phyloP scores from a whole-genome alignment of 2,113 vertebrate genomes.

The Rhabdomys dilectus region DNA sequence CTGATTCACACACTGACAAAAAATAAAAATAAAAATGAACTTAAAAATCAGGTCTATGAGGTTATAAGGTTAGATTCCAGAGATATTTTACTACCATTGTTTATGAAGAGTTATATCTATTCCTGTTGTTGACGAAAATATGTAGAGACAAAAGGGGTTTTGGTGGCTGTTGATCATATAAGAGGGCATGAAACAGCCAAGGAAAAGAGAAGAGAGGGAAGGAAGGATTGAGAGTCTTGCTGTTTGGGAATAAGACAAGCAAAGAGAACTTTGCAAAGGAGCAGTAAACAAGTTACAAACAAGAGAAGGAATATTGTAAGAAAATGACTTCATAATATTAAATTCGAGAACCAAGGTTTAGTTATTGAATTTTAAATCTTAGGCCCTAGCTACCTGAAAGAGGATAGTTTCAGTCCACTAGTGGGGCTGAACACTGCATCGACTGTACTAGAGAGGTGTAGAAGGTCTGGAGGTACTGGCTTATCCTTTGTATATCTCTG shows the following conservation, averaged over 20 bases:
- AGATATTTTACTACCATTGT: not conserved
- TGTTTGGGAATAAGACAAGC: not conserved
- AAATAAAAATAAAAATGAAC: not conserved
- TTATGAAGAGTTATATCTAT: not conserved
- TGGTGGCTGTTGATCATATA: not conserved
- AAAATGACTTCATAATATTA: not conserved
- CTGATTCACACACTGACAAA: not conserved
- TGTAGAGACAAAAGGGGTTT: not conserved
- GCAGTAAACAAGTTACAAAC: not conserved
- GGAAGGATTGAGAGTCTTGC: not conserved
- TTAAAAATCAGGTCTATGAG: not conserved
- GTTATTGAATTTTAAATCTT: not conserved
- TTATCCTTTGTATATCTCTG: not conserved
- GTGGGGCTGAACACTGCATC: not conserved
- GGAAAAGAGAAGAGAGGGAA: not conserved
- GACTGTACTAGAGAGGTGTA: not conserved
- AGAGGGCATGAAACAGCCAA: not conserved
- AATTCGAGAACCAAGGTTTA: not conserved
- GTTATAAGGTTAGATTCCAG: not conserved
- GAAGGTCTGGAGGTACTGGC: not conserved
- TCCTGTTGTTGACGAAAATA: not conserved
- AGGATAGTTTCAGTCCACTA: not conserved
- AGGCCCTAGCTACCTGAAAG: not conserved
- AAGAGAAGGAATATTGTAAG: not conserved
- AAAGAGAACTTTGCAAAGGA: not conserved